Base-by-base conservation (phyloP, 2,888 invertebrate genomes). In the Coelinius sp. region DNA sequence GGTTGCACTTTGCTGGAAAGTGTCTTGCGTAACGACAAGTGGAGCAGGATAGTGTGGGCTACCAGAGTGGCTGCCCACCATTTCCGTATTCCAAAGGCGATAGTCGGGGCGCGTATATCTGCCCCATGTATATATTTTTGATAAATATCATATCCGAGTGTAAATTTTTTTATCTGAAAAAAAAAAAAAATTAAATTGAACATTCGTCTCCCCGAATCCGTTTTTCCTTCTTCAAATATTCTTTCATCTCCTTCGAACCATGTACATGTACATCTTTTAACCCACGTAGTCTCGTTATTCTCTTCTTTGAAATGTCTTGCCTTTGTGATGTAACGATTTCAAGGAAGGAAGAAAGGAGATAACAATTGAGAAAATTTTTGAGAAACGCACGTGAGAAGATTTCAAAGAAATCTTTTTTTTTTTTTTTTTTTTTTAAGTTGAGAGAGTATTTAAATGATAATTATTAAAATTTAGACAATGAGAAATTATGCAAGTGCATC, bases 81-180 rank as follows among this genome's bases (percentile, higher is more conserved):
- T 84, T 85, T 85, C 85, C 84, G 85, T 83, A 83, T 85, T 84
- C 80, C 78, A 73, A 76, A 62, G 69, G 75, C 75, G 75, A 38
- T 74, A 59, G 56, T 68, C 71, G 52, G 25, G 24, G 24, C 12
- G 53, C 53, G n/a, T n/a, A 14, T 53, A 53, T 49, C 41, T 41
- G n/a, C 41, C 68, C 41, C 70, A 49, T 67, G 65, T 35, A n/a
- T 49, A 65, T 38, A 71, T 67, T 68, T 68, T 56, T 31, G 68
- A 64, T 69, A 35, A 46, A 31, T 69, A 63, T 56, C 64, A 20
- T 24, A 67, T 22, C n/a, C 10, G 41, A 1, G 41, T 41, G 41
- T n/a, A 41, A 41, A 41, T 41, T 41, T 41, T 38, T 38, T 38
- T 2, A n/a, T n/a, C n/a, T n/a, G n/a, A 12, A 10, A 5, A 27